Conservation (phyloP, 1,140 invertebrate genomes). For the Hesperophylax magnus region DNA sequence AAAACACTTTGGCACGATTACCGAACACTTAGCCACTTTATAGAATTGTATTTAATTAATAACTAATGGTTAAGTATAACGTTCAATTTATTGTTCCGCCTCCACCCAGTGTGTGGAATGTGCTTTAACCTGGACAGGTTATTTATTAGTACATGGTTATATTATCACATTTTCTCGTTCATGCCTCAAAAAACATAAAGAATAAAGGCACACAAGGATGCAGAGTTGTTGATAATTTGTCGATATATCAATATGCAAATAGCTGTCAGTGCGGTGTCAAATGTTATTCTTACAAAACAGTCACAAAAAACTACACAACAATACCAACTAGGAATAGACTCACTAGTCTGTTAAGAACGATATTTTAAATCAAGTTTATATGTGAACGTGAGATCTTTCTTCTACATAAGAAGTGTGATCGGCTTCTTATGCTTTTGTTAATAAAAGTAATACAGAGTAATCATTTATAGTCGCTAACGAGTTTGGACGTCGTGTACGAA, state of each 20-base stretch:
- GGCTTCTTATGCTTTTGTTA: no score
- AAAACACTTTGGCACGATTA: constrained; percentile 17
- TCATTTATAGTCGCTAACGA: no score
- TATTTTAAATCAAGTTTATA: no score
- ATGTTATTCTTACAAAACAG: no score
- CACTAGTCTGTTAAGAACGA: no score
- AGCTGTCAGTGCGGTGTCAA: neutral
- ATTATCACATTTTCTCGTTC: constrained; percentile 16
- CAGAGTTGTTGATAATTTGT: constrained; percentile 2
- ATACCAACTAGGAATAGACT: no score
- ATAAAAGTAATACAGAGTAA: no score
- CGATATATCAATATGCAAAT: neutral
- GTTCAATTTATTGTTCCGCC: constrained; percentile 30
- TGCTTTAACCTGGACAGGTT: constrained; percentile 8
- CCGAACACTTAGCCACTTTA: neutral
- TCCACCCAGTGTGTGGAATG: constrained; percentile 39
- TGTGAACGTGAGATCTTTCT: no score
- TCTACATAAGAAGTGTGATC: no score
- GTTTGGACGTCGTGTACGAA: no score
- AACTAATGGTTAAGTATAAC: no score
- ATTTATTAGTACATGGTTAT: neutral
- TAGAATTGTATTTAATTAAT: neutral
- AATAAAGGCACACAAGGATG: constrained; percentile 24
- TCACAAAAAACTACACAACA: no score
- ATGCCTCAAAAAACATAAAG: neutral